Conservation (phyloP, 1,140 invertebrate species). For the Hylaeus anthracinus region DNA sequence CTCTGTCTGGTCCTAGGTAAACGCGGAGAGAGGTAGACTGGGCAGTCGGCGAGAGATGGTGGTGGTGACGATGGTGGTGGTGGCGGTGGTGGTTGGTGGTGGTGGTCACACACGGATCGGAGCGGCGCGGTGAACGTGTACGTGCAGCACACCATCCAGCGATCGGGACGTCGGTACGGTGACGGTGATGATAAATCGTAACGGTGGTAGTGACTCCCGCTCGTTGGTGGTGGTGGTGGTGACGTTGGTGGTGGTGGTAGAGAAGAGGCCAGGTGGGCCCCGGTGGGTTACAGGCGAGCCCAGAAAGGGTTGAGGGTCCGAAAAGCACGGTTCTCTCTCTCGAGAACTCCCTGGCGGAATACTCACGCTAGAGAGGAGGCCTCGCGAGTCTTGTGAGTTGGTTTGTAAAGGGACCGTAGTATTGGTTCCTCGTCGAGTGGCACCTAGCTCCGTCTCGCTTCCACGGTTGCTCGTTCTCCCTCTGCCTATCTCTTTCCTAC, state of each 20-base stretch:
- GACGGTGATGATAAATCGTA: constrained; percentile 28
- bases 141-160: constrained; percentile 27
- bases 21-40: constrained; percentile 63
- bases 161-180: constrained; percentile 34
- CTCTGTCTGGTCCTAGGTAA: constrained; percentile 68
- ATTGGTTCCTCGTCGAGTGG: constrained; percentile 60
- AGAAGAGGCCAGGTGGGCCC: constrained; percentile 61
- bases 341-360: constrained; percentile 47
- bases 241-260: constrained; percentile 37
- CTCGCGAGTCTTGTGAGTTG: constrained; percentile 52
- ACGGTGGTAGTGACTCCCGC: constrained; percentile 40
- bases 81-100: constrained; percentile 40
- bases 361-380: constrained; percentile 49
- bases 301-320: constrained; percentile 63
- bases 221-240: constrained; percentile 33
- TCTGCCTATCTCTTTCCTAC: constrained; percentile 41
- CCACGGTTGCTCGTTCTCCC: constrained; percentile 30
- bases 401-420: constrained; percentile 61
- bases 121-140: constrained; percentile 23
- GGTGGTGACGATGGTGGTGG: constrained; percentile 45
- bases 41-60: constrained; percentile 52
- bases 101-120: constrained; percentile 31
- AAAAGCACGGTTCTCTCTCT: constrained; percentile 54
- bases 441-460: constrained; percentile 53
- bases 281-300: constrained; percentile 39